Evolutionary conservation across 2,797 vertebrate species (phyloP).

Genomic region (Pipistrellus kuhlii): DNA sequence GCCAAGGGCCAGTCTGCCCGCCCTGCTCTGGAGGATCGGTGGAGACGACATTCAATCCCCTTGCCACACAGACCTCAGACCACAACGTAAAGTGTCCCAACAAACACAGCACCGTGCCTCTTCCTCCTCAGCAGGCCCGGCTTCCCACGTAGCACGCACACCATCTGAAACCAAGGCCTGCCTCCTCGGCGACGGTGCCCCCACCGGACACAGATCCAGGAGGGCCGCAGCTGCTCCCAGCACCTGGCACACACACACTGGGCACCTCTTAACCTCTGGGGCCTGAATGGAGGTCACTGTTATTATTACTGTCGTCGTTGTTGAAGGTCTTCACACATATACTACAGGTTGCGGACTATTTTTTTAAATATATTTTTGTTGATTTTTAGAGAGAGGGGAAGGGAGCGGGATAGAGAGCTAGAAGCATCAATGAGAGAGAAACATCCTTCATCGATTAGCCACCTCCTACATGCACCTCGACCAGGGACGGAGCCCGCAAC

Average conservation of each 20-base stretch:
- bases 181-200: neutral
- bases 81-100: neutral
- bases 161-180: neutral
- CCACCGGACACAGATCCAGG: neutral
- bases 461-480: too few species aligned
- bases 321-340: neutral
- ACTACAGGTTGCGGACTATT: too few species aligned
- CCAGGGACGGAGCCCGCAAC: too few species aligned
- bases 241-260: neutral
- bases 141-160: neutral
- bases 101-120: neutral
- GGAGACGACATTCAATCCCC: neutral
- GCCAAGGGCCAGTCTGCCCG: neutral
- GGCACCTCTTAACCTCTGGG: neutral
- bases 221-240: neutral
- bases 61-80: neutral
- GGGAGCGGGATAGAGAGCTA: too few species aligned
- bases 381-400: too few species aligned
- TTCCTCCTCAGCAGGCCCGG: neutral
- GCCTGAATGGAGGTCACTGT: neutral
- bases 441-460: too few species aligned
- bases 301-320: neutral
- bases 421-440: too few species aligned
- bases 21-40: neutral
- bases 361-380: too few species aligned